A percentile compares a stretch with the other conserved stretches of the same genome.
These are phyloP conservation scores for Xylocampa areola DNA, from an alignment of 2,888 invertebrate species.

Conservation along the genomic window DNA sequence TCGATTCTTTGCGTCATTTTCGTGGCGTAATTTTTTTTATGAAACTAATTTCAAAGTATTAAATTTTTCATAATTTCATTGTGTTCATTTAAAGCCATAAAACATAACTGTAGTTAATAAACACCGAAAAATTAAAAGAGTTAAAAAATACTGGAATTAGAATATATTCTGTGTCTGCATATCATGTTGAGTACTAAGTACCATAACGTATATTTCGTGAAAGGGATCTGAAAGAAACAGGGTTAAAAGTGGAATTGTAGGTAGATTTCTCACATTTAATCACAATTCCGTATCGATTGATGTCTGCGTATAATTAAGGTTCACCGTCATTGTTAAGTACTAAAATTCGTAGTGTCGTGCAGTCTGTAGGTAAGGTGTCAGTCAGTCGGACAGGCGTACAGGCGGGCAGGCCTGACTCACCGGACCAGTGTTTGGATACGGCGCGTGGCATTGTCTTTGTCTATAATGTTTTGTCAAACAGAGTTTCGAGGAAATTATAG, in stretches of 20 bases:
- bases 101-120: not conserved
- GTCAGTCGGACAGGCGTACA: constrained; percentile 25
- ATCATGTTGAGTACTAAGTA: no score
- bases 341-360: constrained; percentile 30
- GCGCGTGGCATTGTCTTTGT: constrained; percentile 87
- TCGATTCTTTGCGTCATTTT: no score
- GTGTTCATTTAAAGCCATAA: not conserved
- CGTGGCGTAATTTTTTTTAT: no score
- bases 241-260: not conserved
- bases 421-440: constrained; percentile 78
- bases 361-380: constrained; percentile 40
- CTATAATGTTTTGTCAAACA: constrained; percentile 82
- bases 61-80: no score
- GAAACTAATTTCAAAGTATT: no score
- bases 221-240: not conserved
- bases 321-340: not conserved
- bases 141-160: no score
- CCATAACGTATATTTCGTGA: not conserved
- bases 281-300: constrained; percentile 1
- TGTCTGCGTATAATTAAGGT: not conserved
- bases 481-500: constrained; percentile 78
- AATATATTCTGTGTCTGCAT: no score
- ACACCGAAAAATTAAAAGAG: no score
- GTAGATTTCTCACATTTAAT: not conserved
- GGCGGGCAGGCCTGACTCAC: constrained; percentile 68